Percentiles rank a stretch among this genome's conserved stretches.
phyloP scores from a whole-genome alignment of 92 coral and sea anemone species.

The Parazoanthus darwini region DNA sequence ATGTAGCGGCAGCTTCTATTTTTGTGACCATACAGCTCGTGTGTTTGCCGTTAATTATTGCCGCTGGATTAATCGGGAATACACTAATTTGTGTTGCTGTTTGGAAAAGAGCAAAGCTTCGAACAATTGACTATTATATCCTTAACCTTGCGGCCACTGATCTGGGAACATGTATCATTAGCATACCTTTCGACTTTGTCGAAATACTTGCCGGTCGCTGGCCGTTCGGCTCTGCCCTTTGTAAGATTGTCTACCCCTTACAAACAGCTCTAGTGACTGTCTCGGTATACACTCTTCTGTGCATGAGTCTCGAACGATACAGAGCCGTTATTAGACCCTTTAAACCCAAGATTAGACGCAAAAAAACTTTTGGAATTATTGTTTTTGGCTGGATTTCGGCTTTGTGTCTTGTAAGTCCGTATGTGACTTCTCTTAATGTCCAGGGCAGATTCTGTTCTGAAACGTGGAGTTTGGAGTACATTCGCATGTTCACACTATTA shows the following conservation, averaged over 20 bases:
- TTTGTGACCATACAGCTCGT: conserved; percentile 59
- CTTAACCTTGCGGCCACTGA: conserved; percentile 68
- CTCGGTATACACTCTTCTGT: conserved; percentile 74
- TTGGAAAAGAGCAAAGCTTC: conserved; percentile 70
- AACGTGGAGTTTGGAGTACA: conserved; percentile 60
- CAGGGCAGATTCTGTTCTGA: conserved; percentile 25
- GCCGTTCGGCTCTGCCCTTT: conserved; percentile 70
- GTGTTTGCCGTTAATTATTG: conserved; percentile 75
- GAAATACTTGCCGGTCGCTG: conserved; percentile 60
- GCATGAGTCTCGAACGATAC: conserved; percentile 85
- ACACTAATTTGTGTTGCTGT: conserved; percentile 72
- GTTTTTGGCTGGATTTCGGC: conserved; percentile 62
- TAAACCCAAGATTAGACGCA: conserved; percentile 69
- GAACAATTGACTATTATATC: conserved; percentile 74
- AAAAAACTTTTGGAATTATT: conserved; percentile 53
- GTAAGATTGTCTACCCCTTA: conserved; percentile 63
- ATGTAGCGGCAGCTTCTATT: not conserved
- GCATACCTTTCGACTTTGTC: conserved; percentile 81
- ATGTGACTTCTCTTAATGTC: conserved; percentile 59
- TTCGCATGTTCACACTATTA: conserved; percentile 67
- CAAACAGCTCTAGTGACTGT: conserved; percentile 69
- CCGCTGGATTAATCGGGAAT: conserved; percentile 78
- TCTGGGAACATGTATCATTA: conserved; percentile 54
- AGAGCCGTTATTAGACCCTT: conserved; percentile 76
- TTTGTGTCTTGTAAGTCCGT: conserved; percentile 70